These are phyloP conservation scores for Cheumatopsyche charites DNA, from an alignment of 1,140 invertebrate genomes.

Conservation along the genomic window DNA sequence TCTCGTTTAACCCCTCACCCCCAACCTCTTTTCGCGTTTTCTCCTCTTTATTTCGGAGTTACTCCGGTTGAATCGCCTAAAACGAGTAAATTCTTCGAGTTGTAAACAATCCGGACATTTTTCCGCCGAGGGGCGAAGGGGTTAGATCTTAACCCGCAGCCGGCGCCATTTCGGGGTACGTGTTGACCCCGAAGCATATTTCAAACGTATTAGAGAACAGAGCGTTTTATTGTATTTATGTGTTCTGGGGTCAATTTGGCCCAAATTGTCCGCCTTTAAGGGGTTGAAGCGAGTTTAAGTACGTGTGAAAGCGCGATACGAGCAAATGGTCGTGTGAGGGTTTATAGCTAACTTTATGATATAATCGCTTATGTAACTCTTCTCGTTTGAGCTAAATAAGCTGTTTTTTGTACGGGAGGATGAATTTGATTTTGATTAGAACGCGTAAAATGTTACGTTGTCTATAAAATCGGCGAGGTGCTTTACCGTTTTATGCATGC, in stretches of 20 bases:
- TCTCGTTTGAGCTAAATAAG: background rate
- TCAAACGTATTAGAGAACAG: too few species aligned
- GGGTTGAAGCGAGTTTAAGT: background rate
- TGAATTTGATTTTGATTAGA: background rate
- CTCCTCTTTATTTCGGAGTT: slow-evolving; percentile 1
- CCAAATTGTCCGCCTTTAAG: background rate
- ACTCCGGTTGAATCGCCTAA: slow-evolving; percentile 10
- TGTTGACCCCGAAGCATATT: too few species aligned
- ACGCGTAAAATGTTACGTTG: background rate
- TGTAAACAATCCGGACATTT: slow-evolving; percentile 34
- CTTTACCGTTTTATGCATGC: too few species aligned
- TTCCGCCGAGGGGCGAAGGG: slow-evolving; percentile 2
- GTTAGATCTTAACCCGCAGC: slow-evolving; percentile 4
- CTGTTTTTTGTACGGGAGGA: background rate
- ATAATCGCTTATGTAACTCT: background rate
- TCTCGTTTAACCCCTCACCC: slow-evolving; percentile 10
- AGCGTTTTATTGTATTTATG: background rate
- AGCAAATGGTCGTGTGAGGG: background rate
- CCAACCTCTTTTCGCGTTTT: background rate
- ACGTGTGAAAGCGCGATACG: slow-evolving; percentile 16
- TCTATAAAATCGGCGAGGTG: too few species aligned
- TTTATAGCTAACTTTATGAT: slow-evolving; percentile 14
- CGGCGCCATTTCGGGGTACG: too few species aligned
- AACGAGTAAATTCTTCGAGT: slow-evolving; percentile 28
- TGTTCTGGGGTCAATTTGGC: background rate